phyloP scores from a whole-genome alignment of 92 coral and sea anemone genomes.

The Parazoanthus darwini region DNA sequence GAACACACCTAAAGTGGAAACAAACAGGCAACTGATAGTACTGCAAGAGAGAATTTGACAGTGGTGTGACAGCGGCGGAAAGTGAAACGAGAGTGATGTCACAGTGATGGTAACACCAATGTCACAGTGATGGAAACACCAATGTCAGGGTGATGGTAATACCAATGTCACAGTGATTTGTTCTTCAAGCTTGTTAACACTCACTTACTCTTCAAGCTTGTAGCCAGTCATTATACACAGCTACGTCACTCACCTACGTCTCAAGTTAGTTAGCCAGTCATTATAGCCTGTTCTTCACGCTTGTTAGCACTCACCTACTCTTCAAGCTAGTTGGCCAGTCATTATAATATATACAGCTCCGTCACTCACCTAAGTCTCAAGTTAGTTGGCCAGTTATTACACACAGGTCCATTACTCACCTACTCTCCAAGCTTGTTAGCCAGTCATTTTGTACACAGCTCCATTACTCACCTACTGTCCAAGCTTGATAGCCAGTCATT shows the following conservation, averaged over 20 bases:
- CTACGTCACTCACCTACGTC: conserved; percentile 62
- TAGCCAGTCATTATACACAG: conserved; percentile 31
- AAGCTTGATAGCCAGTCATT: neutral
- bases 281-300: conserved; percentile 72
- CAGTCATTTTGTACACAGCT: neutral
- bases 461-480: conserved; percentile 57
- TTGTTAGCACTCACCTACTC: conserved; percentile 70
- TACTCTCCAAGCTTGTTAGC: conserved; percentile 83
- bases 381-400: neutral
- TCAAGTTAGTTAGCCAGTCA: conserved; percentile 68
- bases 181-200: neutral
- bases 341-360: no score
- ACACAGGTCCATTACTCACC: conserved; percentile 70
- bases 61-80: neutral
- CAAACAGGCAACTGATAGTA: neutral
- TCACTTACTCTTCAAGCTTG: conserved; percentile 84
- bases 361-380: no score
- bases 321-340: conserved; percentile 69
- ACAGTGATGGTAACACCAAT: neutral
- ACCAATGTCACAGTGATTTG: no score
- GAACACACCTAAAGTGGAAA: conserved; percentile 70
- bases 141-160: no score
- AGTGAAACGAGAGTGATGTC: neutral
- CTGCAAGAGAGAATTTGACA: neutral
- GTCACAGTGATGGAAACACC: no score